phyloP scores from a whole-genome alignment of 2,888 invertebrate species.

The Scrobipalpa atriplicella region DNA sequence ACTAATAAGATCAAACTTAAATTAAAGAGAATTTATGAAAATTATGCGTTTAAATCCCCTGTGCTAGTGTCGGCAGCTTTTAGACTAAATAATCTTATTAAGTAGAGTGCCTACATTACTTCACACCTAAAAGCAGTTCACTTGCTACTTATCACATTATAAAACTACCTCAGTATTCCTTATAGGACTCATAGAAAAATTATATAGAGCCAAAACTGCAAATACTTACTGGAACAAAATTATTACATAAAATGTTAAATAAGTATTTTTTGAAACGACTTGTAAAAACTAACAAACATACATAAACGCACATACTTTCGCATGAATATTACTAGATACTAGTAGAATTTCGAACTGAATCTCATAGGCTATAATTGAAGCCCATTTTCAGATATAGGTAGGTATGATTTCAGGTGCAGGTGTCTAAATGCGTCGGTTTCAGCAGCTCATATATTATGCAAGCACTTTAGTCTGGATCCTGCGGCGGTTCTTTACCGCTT shows the following conservation, averaged over 20 bases:
- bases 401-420: neutral
- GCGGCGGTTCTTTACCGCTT: neutral
- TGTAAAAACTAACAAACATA: too few species aligned
- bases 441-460: conserved; percentile 9
- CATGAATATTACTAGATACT: too few species aligned
- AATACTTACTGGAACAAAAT: too few species aligned
- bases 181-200: too few species aligned
- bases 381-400: too few species aligned
- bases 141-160: neutral
- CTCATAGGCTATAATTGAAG: too few species aligned
- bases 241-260: too few species aligned
- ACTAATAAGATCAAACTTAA: neutral
- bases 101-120: conserved; percentile 10
- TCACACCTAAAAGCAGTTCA: conserved; percentile 8
- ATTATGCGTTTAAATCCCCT: neutral
- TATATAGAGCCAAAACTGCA: neutral
- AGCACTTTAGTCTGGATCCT: neutral
- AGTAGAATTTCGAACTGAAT: too few species aligned
- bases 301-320: too few species aligned
- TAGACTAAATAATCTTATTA: conserved; percentile 10
- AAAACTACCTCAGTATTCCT: neutral
- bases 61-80: neutral
- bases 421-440: neutral
- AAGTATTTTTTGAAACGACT: too few species aligned
- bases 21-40: neutral